Evolutionary conservation across 2,797 vertebrate species (phyloP).

Genomic region (Pangasius krempfi): DNA sequence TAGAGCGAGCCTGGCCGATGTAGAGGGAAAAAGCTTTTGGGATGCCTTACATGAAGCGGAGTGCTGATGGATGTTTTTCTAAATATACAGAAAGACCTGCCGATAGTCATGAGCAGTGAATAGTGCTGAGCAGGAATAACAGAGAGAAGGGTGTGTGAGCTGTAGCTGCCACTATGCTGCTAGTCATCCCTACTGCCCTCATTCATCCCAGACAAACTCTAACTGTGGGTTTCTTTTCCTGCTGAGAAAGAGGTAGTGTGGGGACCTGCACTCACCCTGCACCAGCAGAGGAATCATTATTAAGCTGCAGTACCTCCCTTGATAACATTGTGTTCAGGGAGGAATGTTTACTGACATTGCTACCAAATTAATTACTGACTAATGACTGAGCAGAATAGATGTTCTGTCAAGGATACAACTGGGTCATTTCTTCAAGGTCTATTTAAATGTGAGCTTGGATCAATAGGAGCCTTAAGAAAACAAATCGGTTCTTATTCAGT

Average conservation of each 20-base stretch:
- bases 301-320: slow-evolving; percentile 20
- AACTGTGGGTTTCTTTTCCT: slow-evolving; percentile 51
- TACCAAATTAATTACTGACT: slow-evolving; percentile 67
- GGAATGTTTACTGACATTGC: slow-evolving; percentile 50
- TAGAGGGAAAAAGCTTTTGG: slow-evolving; percentile 59
- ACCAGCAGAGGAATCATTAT: slow-evolving; percentile 43
- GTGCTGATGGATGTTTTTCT: slow-evolving; percentile 74
- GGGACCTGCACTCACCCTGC: slow-evolving; percentile 42
- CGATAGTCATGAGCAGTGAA: slow-evolving; percentile 69
- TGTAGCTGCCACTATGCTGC: slow-evolving; percentile 60
- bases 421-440: slow-evolving; percentile 74
- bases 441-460: slow-evolving; percentile 70
- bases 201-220: slow-evolving; percentile 73
- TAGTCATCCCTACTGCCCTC: slow-evolving; percentile 69
- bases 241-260: slow-evolving; percentile 57
- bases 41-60: slow-evolving; percentile 62
- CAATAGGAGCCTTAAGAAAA: slow-evolving; percentile 65
- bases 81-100: slow-evolving; percentile 72
- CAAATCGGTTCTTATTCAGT: slow-evolving; percentile 60
- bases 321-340: slow-evolving; percentile 31
- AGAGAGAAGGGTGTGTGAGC: slow-evolving; percentile 47
- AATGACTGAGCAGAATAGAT: slow-evolving; percentile 64
- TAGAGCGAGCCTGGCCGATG: slow-evolving; percentile 54
- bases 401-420: slow-evolving; percentile 66
- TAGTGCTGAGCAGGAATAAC: slow-evolving; percentile 75